These are phyloP conservation scores for Lerema accius DNA, from an alignment of 1,140 invertebrate genomes.

Conservation along the genomic window DNA sequence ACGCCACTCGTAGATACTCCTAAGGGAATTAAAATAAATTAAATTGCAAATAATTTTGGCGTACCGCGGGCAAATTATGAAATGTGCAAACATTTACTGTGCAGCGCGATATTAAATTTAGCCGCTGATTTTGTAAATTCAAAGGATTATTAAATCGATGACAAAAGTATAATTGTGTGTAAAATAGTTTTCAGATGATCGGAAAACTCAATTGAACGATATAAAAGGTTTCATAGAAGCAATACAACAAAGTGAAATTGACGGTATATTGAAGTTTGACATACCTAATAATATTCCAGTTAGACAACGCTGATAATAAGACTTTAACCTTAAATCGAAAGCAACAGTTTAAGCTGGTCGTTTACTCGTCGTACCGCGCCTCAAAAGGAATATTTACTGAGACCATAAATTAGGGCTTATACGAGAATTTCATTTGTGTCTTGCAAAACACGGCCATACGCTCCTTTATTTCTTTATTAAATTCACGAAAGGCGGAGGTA, in stretches of 20 bases:
- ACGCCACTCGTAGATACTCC: background rate
- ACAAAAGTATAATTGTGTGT: no score
- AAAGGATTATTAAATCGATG: background rate
- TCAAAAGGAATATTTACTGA: conserved; percentile 22
- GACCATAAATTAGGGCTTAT: conserved; percentile 29
- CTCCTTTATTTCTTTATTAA: conserved; percentile 29
- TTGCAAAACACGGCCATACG: conserved; percentile 19
- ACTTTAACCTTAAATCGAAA: conserved; percentile 14
- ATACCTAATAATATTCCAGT: no score
- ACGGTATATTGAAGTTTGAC: no score
- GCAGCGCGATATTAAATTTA: background rate
- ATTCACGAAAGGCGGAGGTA: conserved; percentile 24
- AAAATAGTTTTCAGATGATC: no score
- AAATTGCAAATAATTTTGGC: background rate
- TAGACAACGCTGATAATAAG: background rate
- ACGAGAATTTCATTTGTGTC: conserved; percentile 32
- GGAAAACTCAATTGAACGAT: no score
- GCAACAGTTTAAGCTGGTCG: conserved; percentile 21
- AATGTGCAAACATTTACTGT: background rate
- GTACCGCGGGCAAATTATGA: background rate
- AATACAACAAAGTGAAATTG: no score
- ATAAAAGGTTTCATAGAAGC: no score
- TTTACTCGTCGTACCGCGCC: conserved; percentile 11
- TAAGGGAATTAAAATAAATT: background rate
- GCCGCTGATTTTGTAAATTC: background rate